phyloP scores from a whole-genome alignment of 2,113 vertebrate species.

The Montifringilla adamsi region DNA sequence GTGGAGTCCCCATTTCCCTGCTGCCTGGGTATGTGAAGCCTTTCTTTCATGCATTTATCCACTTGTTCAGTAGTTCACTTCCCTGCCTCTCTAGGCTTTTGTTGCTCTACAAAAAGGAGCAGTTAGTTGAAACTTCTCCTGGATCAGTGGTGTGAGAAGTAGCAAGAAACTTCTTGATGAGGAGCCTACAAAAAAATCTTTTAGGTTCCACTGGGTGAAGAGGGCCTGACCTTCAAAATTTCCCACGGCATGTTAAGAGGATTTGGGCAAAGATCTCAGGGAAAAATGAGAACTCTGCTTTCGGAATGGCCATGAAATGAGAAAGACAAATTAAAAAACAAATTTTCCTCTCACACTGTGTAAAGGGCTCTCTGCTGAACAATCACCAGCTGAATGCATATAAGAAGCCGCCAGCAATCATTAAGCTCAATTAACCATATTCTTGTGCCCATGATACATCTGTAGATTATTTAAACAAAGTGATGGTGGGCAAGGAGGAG shows the following conservation, averaged over 20 bases:
- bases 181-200: not conserved
- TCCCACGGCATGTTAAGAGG: not conserved
- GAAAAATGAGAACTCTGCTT: constrained; percentile 1
- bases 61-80: not conserved
- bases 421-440: constrained; percentile 50
- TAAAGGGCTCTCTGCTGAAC: not conserved
- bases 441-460: constrained; percentile 29
- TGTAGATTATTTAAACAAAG: constrained; percentile 53
- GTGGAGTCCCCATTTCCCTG: not conserved
- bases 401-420: not conserved
- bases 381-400: constrained; percentile 1
- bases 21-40: not conserved
- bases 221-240: not conserved
- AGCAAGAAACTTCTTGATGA: not conserved
- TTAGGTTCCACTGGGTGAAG: not conserved
- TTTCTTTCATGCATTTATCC: not conserved
- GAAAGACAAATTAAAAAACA: not conserved
- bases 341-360: not conserved
- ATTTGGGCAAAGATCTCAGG: not conserved
- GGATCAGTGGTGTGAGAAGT: not conserved
- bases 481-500: not conserved
- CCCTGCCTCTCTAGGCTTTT: not conserved
- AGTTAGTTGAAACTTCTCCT: not conserved
- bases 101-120: not conserved
- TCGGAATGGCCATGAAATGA: not conserved